Evolutionary conservation across 2,888 invertebrate genomes (phyloP).

Genomic region (Entomobrya multifasciata): DNA sequence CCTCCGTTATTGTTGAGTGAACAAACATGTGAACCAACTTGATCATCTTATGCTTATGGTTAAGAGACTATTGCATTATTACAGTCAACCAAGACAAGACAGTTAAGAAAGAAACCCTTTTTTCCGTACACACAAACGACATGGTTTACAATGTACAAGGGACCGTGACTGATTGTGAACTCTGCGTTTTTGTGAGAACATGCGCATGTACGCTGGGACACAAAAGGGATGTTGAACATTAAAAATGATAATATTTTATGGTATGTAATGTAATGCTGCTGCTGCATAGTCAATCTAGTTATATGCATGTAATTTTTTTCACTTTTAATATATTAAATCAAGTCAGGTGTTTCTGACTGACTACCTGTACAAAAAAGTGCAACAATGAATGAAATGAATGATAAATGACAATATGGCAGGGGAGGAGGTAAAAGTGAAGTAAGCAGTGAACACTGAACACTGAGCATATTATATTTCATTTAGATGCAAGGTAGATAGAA

Average conservation of each 20-base stretch:
- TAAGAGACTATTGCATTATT: background rate
- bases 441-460: background rate
- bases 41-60: background rate
- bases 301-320: constrained; percentile 39
- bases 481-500: no score
- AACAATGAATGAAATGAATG: constrained; percentile 2
- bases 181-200: background rate
- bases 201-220: background rate
- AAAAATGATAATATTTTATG: no score
- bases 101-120: constrained; percentile 34
- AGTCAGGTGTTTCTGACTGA: constrained; percentile 7
- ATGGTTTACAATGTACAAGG: constrained; percentile 34
- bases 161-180: constrained; percentile 42
- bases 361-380: background rate
- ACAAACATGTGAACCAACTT: constrained; percentile 37
- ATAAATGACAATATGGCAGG: no score
- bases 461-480: no score
- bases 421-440: constrained; percentile 17
- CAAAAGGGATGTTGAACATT: no score
- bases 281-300: constrained; percentile 22
- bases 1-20: constrained; percentile 41
- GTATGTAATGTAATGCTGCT: no score
- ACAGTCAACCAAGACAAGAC: background rate
- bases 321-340: constrained; percentile 37
- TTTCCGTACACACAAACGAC: background rate